Evolutionary conservation across 2,888 invertebrate species (phyloP).

Genomic region (Parthenolecanium corni): DNA sequence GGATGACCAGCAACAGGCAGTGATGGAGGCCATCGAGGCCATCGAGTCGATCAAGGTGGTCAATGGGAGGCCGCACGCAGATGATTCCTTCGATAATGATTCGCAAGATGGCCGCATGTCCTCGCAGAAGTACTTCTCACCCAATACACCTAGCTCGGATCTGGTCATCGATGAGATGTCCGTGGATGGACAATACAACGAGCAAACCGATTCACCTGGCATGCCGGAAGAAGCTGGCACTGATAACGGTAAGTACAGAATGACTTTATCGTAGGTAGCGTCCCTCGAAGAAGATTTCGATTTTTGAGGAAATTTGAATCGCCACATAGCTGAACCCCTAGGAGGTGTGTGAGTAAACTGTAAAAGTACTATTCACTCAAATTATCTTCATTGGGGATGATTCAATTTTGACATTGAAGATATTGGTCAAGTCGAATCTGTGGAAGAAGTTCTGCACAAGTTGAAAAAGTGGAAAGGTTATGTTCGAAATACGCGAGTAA

Average conservation of each 20-base stretch:
- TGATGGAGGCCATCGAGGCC: constrained; percentile 28
- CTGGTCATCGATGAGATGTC: constrained; percentile 19
- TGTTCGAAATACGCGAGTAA: no score
- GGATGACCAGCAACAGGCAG: constrained; percentile 21
- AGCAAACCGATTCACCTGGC: constrained; percentile 9
- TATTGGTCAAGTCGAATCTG: no score
- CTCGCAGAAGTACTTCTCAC: constrained; percentile 14
- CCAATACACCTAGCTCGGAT: constrained; percentile 19
- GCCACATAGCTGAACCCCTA: no score
- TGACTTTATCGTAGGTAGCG: no score
- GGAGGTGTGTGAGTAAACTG: no score
- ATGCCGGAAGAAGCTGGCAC: neutral
- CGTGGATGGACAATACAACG: constrained; percentile 3
- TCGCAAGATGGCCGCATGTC: constrained; percentile 8
- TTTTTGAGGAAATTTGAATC: no score
- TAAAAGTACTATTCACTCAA: no score
- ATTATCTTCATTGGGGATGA: no score
- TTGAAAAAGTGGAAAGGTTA: no score
- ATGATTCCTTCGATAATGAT: neutral
- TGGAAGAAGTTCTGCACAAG: no score
- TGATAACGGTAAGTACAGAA: constrained; percentile 19
- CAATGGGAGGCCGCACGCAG: constrained; percentile 9
- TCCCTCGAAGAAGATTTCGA: no score
- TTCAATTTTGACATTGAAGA: no score
- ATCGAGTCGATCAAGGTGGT: constrained; percentile 27